phyloP scores from a whole-genome alignment of 2,113 vertebrate genomes.

The Hepsetus odoe region DNA sequence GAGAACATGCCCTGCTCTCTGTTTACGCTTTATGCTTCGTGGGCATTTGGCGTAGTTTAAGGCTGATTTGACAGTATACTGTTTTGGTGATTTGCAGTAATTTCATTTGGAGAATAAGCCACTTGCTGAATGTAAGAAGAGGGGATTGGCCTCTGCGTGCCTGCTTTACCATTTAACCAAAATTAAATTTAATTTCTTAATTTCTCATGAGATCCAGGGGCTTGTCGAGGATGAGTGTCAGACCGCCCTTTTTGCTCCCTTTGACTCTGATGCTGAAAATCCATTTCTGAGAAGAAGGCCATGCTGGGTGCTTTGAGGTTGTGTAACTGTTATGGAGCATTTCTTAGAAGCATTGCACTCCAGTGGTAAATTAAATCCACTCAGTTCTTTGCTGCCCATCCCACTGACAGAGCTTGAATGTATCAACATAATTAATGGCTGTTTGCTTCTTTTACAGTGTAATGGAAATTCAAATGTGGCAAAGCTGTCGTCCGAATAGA shows the following conservation, averaged over 20 bases:
- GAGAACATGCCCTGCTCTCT: conserved; percentile 28
- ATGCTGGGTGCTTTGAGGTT: conserved; percentile 15
- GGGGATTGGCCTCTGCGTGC: conserved; percentile 29
- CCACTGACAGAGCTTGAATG: conserved; percentile 34
- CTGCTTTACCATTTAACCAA: conserved; percentile 33
- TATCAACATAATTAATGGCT: conserved; percentile 32
- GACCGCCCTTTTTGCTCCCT: conserved; percentile 24
- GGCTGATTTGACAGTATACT: conserved; percentile 29
- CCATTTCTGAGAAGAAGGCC: conserved; percentile 11
- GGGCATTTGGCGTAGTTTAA: conserved; percentile 30
- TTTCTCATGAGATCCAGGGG: conserved; percentile 13
- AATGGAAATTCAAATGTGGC: conserved; percentile 40
- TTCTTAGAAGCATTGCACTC: conserved; percentile 24
- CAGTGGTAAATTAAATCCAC: conserved; percentile 18
- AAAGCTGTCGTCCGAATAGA: conserved; percentile 35
- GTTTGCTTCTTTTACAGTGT: conserved; percentile 25
- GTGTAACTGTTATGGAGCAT: conserved; percentile 34
- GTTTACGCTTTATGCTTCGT: conserved; percentile 44
- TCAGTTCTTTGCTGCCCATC: conserved; percentile 19
- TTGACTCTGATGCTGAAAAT: conserved; percentile 9
- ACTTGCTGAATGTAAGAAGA: background rate
- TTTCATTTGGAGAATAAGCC: conserved; percentile 43
- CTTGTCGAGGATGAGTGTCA: conserved; percentile 10
- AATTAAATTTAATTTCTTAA: conserved; percentile 26
- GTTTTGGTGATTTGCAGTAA: conserved; percentile 37